Evolutionary conservation across 2,888 invertebrate genomes (phyloP).

Genomic region (Siphonodentalium dalli): DNA sequence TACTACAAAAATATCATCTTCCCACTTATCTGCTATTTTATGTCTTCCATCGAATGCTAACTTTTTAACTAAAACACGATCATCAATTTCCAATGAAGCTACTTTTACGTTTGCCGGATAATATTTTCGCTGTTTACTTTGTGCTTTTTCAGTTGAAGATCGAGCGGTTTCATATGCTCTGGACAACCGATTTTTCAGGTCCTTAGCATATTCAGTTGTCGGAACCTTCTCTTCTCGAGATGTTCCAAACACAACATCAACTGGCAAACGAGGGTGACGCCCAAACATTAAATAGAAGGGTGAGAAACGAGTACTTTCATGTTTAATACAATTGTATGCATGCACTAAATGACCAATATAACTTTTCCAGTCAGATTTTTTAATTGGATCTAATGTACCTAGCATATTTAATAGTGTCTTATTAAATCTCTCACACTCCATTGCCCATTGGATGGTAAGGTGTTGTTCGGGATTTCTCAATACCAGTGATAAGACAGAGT

Average conservation of each 20-base stretch:
- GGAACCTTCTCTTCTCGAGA: background rate
- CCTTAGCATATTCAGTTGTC: background rate
- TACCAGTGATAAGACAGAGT: background rate
- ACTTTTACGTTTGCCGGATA: constrained; percentile 2
- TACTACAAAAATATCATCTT: constrained; percentile 1
- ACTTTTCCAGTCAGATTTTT: constrained; percentile 10
- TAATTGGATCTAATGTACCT: background rate
- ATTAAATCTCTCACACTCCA: background rate
- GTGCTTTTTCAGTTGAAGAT: background rate
- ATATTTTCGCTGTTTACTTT: background rate
- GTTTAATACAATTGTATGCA: constrained; percentile 11
- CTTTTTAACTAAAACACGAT: constrained; percentile 6
- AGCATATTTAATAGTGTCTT: constrained; percentile 2
- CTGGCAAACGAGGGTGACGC: constrained; percentile 4
- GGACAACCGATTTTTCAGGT: background rate
- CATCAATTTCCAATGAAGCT: background rate
- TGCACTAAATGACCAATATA: constrained; percentile 4
- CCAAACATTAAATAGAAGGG: constrained; percentile 10
- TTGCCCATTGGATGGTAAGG: constrained; percentile 8
- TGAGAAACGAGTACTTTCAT: background rate
- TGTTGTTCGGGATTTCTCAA: constrained; percentile 1
- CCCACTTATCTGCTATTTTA: constrained; percentile 4
- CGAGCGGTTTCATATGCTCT: background rate
- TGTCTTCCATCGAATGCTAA: background rate
- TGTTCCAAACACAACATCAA: constrained; percentile 2